Base-by-base conservation (phyloP, 2,113 vertebrate genomes). In the Leptocoma aspasia region DNA sequence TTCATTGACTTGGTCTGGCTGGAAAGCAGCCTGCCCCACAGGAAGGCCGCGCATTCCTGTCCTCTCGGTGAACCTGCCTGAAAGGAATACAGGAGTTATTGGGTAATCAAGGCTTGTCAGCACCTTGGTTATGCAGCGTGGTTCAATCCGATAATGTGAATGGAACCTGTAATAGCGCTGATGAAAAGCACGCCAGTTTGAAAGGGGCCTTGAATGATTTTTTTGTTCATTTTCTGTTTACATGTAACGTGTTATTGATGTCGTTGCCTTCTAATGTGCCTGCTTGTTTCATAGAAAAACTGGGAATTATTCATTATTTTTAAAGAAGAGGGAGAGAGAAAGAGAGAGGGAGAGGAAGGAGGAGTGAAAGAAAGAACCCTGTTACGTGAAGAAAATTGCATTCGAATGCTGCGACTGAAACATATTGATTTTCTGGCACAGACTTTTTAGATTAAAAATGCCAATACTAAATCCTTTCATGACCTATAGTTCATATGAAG, bases 371-470 rank as follows among this genome's bases (percentile, higher is more conserved):
- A 98, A 97, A 97, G 97, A 97, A 96, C 96, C 97, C 97, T 95
- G 98, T 95, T 98, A 98, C 86, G 49, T 97, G 97, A 97, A 98
- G 98, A 98, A 98, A 98, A 98, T 97, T 98, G 98, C 98, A 98
- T 98, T 98, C 97, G 97, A 98, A 97, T 97, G 98, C 98, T 97
- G 96, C 95, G 95, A 98, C 98, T 98, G 98, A 98, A 98, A 98
- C 98, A 97, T 99, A 99, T 99, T 99, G 99, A 99, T 99, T 99
- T 99, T 98, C 98, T 98, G 98, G 98, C 98, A 98, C 98, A 98
- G 98, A 98, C 97, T 98, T 98, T 98, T 98, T 98, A 99, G 98
- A 99, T 99, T 99, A 98, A 98, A 99, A 99, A 99, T 99, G 98
- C 99, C 99, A 99, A 99, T 99, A 99, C 98, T 98, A 98, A 99